These are phyloP conservation scores for Thinocorus orbignyianus DNA, from an alignment of 2,113 vertebrate species.

Conservation along the genomic window DNA sequence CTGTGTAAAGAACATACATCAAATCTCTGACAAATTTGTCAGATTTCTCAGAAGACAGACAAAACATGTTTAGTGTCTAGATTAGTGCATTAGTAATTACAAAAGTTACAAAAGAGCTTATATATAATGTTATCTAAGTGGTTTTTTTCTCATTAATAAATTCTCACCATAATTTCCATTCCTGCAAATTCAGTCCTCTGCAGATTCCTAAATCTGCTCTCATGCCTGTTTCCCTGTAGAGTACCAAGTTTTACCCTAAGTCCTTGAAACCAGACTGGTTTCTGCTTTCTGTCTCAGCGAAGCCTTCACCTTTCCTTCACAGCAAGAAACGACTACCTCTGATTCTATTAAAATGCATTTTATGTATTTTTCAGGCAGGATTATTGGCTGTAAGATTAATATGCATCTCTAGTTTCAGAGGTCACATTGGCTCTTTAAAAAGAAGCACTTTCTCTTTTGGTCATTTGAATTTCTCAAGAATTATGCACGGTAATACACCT, in stretches of 20 bases:
- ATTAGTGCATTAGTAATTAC: neutral
- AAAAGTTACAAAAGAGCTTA: neutral
- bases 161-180: neutral
- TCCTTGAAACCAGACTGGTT: neutral
- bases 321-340: conserved; percentile 1
- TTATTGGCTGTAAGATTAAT: conserved; percentile 44
- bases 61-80: neutral
- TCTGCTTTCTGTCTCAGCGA: neutral
- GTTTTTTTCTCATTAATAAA: neutral
- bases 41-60: neutral
- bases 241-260: neutral
- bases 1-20: neutral
- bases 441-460: neutral
- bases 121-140: neutral
- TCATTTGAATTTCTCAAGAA: neutral
- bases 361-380: conserved; percentile 10
- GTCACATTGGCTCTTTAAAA: neutral
- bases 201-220: neutral
- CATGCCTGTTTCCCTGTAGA: neutral
- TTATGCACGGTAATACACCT: neutral
- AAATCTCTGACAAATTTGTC: neutral
- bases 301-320: conserved; percentile 13
- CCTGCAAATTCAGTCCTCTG: neutral
- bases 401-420: neutral
- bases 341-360: conserved; percentile 28